Evolutionary conservation across 2,113 vertebrate genomes (phyloP), one percentile per base, ranked within the genome.

Genomic region (Lethenteron reissneri): DNA sequence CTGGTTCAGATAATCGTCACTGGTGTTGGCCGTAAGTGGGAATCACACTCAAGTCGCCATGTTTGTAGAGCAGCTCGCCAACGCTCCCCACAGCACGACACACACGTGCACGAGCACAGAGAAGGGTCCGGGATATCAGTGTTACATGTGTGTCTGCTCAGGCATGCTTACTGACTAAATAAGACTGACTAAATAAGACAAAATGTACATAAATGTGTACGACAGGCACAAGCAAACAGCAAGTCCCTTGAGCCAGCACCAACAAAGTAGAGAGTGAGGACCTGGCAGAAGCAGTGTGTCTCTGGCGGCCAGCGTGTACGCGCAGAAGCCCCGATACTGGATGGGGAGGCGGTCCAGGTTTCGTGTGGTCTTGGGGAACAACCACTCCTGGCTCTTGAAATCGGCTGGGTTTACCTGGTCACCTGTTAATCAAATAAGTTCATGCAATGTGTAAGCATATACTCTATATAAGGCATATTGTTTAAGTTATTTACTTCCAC

Each of bases 291-390:
- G 78, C 57, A 95, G 81, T 11, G 89, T 86, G 56, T 85, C 81
- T 71, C 79, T 83, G 70, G 76, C 73, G 56, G 86, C 84, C 68
- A 97, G 78, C 0, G 81, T 80, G 56, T 83, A 80, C 57, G 84
- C 85, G 84, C 92, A 97, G 76, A 87, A 82, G 64, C 89, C 84
- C 21, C 79, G 83, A 74, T 85, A 97, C 75, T 99, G 86, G 72
- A 94, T 78, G 7, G 78, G 62, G 60, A 92, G 75, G 15, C 83
- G 76, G 19, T 80, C 78, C 75, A 84, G 83, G 75, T 80, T 76
- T 57, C 75, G 74, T 11, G 78, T 79, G 21, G 78, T 84, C 77
- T 88, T 86, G 77, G 87, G 87, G 71, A 88, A 84, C 76, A 90
- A 77, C 90, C 94, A 99, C 11, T 95, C 85, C 13, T 78, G 79